Base-by-base conservation (phyloP, 2,113 vertebrate genomes). In the Lepisosteus osseus region DNA sequence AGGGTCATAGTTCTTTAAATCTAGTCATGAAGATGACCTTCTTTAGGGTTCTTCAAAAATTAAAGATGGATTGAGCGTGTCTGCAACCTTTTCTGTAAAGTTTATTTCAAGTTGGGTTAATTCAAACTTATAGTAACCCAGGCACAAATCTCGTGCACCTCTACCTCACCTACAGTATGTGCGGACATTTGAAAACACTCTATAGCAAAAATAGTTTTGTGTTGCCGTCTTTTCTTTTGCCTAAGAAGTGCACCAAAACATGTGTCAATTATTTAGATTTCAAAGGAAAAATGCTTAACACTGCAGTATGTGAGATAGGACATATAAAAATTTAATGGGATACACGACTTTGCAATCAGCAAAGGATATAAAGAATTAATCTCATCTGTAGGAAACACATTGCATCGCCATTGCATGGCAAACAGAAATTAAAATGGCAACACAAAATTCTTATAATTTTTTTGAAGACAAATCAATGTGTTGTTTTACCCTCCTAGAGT, bases 241-340 rank as follows among this genome's bases (percentile, higher is more conserved):
- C 56, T 72, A 72, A 72, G 72, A 77, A 79, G 82, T 77, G 81
- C 85, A 86, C 83, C 85, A 89, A 86, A 86, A 90, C 78, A 88
- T 71, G 75, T 76, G 86, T 91, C 67, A 86, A 90, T 90, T 86
- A 89, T 88, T 91, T 84, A 88, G 78, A 85, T 83, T 79, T 80
- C 40, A 55, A 7, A 9, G 44, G 43, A 69, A 82, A 88, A 86
- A 82, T 9, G 76, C 77, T 86, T 89, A 85, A 88, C 83, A 84
- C 77, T 74, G 87, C 89, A 90, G 80, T 87, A 87, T 83, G 78
- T 83, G 9, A 59, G 51, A 85, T 80, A 83, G 47, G n/a, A 47
- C 41, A 69, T 81, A 87, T 87, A 84, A 86, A 89, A 89, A 82
- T 79, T 86, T 83, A 85, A 89, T 88, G 83, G 84, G 84, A 83